Base-by-base conservation (phyloP, 64 coral and sea anemone genomes). In the Acropora yongei region DNA sequence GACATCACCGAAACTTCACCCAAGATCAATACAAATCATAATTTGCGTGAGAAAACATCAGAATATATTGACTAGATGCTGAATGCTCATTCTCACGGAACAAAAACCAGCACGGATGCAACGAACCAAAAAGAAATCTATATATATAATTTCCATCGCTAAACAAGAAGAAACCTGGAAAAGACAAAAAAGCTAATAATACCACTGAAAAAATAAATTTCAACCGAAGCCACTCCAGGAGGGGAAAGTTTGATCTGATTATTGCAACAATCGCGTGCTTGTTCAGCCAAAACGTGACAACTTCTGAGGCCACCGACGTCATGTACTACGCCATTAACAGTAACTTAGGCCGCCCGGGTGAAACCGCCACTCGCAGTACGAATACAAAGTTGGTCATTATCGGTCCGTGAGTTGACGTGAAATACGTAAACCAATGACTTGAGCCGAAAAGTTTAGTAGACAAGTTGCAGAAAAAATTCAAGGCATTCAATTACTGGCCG, bases 21-120 rank as follows among this genome's bases (percentile, higher is more conserved):
- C 45, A 85, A 3, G 18, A 48, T 7, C 44, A 71, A 85, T 85
- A 85, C 30, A 44, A 68, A 48, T 42, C 30, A 30, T 5, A 9
- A 46, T 71, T 71, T 14, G 82, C 63, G 65, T 85, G 61, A 17
- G 65, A 85, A 85, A 85, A 49, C 82, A 48, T 18, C 42, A 71
- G 50, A 49, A 47, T 85, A 85, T 85, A 85, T 85, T 49, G 63
- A 44, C 17, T 18, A 39, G 8, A 71, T 12, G 63, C 2, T 30
- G 30, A 0, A 30, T 85, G 82, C 49, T 85, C 72, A 85, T 45
- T 17, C n/a, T 69, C 82, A 48, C 82, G 65, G 20, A 71, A 85
- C 82, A 68, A 49, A 78, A 47, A 44, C 60, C 8, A 30, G 30
- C 30, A 45, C 44, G 65, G 9, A 68, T 39, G 68, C 42, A 44